phyloP scores from a whole-genome alignment of 2,113 vertebrate species.

The Candoia aspera region DNA sequence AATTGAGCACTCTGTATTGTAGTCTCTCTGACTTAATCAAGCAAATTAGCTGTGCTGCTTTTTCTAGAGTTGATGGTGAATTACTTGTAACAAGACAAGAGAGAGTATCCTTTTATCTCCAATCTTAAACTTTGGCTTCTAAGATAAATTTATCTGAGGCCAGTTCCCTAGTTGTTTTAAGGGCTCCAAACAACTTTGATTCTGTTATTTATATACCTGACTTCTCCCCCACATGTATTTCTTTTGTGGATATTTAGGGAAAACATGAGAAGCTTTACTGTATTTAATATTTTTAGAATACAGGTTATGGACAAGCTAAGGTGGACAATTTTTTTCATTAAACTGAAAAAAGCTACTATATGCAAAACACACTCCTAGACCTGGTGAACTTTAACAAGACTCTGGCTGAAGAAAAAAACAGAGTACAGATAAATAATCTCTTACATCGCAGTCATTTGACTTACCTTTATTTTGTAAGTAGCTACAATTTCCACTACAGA shows the following conservation, averaged over 20 bases:
- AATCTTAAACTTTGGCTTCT: not conserved
- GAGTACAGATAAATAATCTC: not conserved
- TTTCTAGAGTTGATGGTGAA: not conserved
- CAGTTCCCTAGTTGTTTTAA: not conserved
- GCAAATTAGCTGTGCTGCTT: not conserved
- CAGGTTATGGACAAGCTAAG: not conserved
- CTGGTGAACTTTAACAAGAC: not conserved
- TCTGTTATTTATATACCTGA: not conserved
- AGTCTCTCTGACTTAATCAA: too few species aligned
- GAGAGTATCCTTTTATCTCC: not conserved
- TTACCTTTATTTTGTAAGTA: not conserved
- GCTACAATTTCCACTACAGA: not conserved
- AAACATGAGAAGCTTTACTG: not conserved
- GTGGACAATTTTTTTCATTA: not conserved
- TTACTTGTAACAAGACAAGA: not conserved
- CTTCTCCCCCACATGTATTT: not conserved
- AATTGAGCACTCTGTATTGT: not conserved
- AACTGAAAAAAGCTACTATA: not conserved
- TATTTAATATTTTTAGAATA: not conserved
- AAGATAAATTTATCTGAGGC: not conserved
- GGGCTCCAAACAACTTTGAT: not conserved
- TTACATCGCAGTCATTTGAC: not conserved
- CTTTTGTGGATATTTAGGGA: not conserved
- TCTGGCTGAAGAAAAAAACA: not conserved
- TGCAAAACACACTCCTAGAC: not conserved